Evolutionary conservation across 1,140 invertebrate genomes (phyloP).

Genomic region (Bombus ignitus): DNA sequence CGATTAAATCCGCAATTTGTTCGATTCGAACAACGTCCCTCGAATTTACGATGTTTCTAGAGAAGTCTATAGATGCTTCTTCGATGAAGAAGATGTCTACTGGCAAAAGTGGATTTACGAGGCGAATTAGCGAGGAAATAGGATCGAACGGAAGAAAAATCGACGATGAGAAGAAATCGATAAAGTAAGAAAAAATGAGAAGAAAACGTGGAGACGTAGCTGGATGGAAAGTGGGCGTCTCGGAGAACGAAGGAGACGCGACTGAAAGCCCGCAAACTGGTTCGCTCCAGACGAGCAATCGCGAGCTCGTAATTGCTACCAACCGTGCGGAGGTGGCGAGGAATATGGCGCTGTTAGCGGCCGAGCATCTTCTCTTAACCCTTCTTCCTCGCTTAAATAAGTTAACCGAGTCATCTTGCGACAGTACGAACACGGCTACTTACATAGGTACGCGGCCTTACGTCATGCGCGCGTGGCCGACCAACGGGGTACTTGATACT

Average conservation of each 20-base stretch:
- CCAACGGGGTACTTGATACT: conserved; percentile 43
- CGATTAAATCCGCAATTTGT: too few species aligned
- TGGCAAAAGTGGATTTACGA: too few species aligned
- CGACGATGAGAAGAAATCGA: too few species aligned
- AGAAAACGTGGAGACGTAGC: background rate
- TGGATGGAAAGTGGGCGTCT: conserved; percentile 51
- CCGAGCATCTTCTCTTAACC: conserved; percentile 54
- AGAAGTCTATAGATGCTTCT: too few species aligned
- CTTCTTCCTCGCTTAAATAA: conserved; percentile 62
- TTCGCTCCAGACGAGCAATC: conserved; percentile 65
- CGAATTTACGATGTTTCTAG: too few species aligned
- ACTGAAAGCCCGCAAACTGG: conserved; percentile 71
- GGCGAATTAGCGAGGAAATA: background rate
- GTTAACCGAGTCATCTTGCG: conserved; percentile 63
- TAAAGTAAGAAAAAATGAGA: background rate
- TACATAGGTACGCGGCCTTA: conserved; percentile 64
- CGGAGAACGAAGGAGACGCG: conserved; percentile 51
- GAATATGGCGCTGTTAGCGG: conserved; percentile 44
- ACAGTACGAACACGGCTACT: conserved; percentile 51
- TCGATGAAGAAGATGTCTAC: too few species aligned
- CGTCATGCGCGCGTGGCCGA: conserved; percentile 54
- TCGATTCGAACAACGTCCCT: too few species aligned
- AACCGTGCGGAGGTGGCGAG: conserved; percentile 52
- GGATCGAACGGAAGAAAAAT: too few species aligned
- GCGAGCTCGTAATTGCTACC: conserved; percentile 61